These are phyloP conservation scores for Geodia barretti DNA, from an alignment of 37 sponge, comb jelly and placozoan genomes.

Conservation along the genomic window DNA sequence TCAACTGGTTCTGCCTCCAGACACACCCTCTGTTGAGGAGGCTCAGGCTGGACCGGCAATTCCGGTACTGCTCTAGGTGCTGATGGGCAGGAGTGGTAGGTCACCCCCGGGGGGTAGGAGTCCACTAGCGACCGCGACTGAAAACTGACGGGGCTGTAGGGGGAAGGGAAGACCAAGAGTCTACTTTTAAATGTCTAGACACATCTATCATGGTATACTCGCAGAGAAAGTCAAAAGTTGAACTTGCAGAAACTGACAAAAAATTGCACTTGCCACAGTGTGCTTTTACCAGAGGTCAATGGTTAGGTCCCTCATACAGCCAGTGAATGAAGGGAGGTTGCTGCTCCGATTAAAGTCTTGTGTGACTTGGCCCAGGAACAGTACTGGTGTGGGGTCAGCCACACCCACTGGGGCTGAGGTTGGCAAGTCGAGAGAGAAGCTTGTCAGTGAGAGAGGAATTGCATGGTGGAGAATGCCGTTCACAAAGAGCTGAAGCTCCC, in stretches of 20 bases:
- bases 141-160: constrained; percentile 42
- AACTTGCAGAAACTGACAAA: not conserved
- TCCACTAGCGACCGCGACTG: not conserved
- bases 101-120: constrained; percentile 24
- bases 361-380: constrained; percentile 16
- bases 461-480: constrained; percentile 8
- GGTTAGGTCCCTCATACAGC: constrained; percentile 39
- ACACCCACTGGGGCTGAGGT: not conserved
- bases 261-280: not conserved
- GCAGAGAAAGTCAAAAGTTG: not conserved
- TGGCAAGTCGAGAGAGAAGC: constrained; percentile 2
- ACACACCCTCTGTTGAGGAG: constrained; percentile 11
- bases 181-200: not conserved
- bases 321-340: constrained; percentile 1
- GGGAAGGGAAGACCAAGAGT: not conserved
- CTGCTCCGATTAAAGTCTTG: not conserved
- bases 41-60: constrained; percentile 14
- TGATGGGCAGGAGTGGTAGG: constrained; percentile 42
- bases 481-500: constrained; percentile 1
- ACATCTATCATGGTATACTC: not conserved
- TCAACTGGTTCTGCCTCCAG: not conserved
- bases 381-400: not conserved
- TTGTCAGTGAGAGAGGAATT: not conserved
- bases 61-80: not conserved
- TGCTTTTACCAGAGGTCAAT: constrained; percentile 21